Percentiles rank a stretch among this genome's conserved stretches.
Conservation (phyloP, 2,888 invertebrate species). For the Eucera pruinosa region DNA sequence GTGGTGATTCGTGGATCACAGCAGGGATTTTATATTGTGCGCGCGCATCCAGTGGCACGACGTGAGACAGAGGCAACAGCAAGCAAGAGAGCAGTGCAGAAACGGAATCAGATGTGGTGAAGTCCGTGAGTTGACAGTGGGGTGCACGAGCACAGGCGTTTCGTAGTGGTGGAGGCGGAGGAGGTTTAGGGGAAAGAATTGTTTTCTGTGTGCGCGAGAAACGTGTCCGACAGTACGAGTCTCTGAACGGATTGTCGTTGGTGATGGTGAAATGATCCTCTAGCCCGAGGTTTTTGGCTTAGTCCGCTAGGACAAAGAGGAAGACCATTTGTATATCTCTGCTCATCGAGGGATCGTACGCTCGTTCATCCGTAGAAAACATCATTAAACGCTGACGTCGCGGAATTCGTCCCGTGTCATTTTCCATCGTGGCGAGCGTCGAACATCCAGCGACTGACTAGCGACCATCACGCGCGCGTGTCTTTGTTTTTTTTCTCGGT, state of each 20-base stretch:
- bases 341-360: slow-evolving; percentile 53
- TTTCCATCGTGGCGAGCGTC: slow-evolving; percentile 47
- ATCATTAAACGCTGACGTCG: slow-evolving; percentile 59
- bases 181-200: slow-evolving; percentile 63
- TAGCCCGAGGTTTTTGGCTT: slow-evolving; percentile 57
- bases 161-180: slow-evolving; percentile 64
- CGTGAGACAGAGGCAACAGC: slow-evolving; percentile 65
- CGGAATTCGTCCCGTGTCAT: slow-evolving; percentile 50
- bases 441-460: slow-evolving; percentile 38
- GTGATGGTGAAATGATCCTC: slow-evolving; percentile 67
- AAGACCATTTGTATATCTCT: slow-evolving; percentile 48
- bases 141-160: slow-evolving; percentile 71
- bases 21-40: slow-evolving; percentile 55
- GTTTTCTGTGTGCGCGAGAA: slow-evolving; percentile 64
- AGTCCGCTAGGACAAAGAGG: slow-evolving; percentile 55
- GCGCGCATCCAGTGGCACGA: slow-evolving; percentile 48
- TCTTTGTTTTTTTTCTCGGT: slow-evolving; percentile 60
- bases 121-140: slow-evolving; percentile 76
- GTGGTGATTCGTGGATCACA: slow-evolving; percentile 28
- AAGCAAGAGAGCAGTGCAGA: slow-evolving; percentile 65
- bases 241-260: slow-evolving; percentile 51
- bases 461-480: slow-evolving; percentile 57
- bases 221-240: slow-evolving; percentile 58
- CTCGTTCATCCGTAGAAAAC: slow-evolving; percentile 45
- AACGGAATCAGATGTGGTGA: slow-evolving; percentile 72